A percentile compares a stretch with the other conserved stretches of the same genome.
Conservation (phyloP, 2,113 vertebrate genomes). For the Mastomys coucha region DNA sequence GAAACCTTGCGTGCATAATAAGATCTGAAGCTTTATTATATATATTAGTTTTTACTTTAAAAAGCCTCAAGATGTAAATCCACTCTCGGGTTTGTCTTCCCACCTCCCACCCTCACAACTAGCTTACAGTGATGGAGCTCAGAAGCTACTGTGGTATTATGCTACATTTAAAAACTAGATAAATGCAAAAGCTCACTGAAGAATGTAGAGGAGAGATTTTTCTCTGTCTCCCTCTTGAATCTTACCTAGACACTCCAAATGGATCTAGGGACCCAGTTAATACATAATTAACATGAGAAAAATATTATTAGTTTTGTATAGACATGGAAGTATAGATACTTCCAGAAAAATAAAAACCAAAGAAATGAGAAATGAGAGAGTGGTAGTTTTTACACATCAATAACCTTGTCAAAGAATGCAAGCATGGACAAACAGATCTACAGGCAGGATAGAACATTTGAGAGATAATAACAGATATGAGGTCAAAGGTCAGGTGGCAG, state of each 20-base stretch:
- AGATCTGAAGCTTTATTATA: constrained; percentile 48
- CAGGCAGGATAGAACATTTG: background rate
- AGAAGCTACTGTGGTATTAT: background rate
- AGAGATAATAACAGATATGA: background rate
- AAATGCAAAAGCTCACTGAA: background rate
- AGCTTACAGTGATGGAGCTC: constrained; percentile 30
- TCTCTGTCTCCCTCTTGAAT: too few relatives aligned
- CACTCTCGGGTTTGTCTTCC: constrained; percentile 45
- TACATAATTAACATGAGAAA: background rate
- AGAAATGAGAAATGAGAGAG: background rate
- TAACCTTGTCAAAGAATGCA: background rate
- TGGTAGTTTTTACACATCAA: background rate
- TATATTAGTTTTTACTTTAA: constrained; percentile 63
- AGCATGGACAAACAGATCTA: background rate
- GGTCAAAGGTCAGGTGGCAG: background rate
- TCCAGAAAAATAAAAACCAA: background rate
- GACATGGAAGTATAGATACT: background rate
- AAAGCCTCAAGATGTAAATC: constrained; percentile 56
- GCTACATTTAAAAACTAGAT: background rate
- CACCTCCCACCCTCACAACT: constrained; percentile 37
- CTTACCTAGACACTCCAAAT: too few relatives aligned
- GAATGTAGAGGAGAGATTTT: background rate
- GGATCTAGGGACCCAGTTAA: background rate
- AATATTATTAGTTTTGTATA: background rate
- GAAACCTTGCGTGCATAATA: constrained; percentile 40